phyloP scores from a whole-genome alignment of 2,888 invertebrate species.

The Noctua janthe region DNA sequence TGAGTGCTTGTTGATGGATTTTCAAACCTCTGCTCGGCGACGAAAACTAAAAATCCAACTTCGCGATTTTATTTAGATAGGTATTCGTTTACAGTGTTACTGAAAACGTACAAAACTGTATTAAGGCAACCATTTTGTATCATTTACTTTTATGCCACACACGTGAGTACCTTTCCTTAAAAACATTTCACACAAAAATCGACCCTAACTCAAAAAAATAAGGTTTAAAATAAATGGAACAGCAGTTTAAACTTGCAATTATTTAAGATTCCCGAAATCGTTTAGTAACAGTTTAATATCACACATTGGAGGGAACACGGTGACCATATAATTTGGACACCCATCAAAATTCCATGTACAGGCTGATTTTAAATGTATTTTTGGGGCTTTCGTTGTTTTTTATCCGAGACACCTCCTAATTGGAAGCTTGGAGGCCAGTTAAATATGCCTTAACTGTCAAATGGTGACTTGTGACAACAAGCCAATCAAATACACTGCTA shows the following conservation, averaged over 20 bases:
- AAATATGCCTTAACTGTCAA: neutral
- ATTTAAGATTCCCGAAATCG: constrained; percentile 63
- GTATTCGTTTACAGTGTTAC: neutral
- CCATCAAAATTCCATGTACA: constrained; percentile 60
- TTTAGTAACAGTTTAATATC: constrained; percentile 62
- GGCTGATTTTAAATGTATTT: constrained; percentile 21
- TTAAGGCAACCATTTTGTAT: constrained; percentile 50
- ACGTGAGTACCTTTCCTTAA: constrained; percentile 38
- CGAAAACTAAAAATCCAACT: neutral
- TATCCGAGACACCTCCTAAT: neutral
- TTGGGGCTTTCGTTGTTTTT: neutral
- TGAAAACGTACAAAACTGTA: constrained; percentile 32
- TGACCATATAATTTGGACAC: constrained; percentile 52
- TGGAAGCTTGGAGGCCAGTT: constrained; percentile 4
- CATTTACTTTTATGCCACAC: constrained; percentile 58
- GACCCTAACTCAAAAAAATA: neutral
- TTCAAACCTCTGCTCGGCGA: neutral
- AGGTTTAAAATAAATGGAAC: constrained; percentile 9
- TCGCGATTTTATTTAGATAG: neutral
- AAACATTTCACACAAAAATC: constrained; percentile 6
- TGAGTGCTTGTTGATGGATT: neutral
- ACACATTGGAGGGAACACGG: constrained; percentile 48
- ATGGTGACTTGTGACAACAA: neutral
- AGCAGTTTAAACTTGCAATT: constrained; percentile 27
- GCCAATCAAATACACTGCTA: neutral